Evolutionary conservation across 1,140 invertebrate species (phyloP), one percentile per base, ranked within the genome.

Genomic region (Zaprionus ornatus): DNA sequence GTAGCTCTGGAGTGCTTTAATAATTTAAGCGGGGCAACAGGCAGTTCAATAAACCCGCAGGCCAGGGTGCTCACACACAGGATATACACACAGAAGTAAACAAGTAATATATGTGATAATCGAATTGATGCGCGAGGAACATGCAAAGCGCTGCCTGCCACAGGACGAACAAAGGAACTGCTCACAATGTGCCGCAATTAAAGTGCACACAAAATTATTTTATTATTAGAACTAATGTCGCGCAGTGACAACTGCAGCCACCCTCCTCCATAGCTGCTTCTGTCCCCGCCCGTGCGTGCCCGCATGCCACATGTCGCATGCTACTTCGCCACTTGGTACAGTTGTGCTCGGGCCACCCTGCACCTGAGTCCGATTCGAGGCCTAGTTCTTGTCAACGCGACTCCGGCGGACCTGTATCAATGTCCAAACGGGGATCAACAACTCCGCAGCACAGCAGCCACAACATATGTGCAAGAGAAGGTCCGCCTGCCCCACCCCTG

Each of bases 161-260:
- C 40, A 29, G 23, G 29, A 25, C 29, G 25, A 57, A 65, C 57
- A 70, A 77, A 78, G 62, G 54, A 82, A 79, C 42, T 54, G 52
- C 59, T 12, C 21, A 68, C 65, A 68, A 62, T 73, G 55, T 67
- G 68, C 55, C 48, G 66, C 75, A 83, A 83, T 83, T 78, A 76
- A 82, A 86, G 70, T 71, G 69, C 79, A 86, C 69, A 68, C 40
- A 71, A 76, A 75, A 80, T 70, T 57, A 79, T 77, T 79, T 77
- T 87, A 78, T 84, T 83, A 88, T 87, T 83, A 87, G 84, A 80
- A 87, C 66, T 80, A 77, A 82, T 80, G 73, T 60, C 66, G 62
- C 71, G 72, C 60, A 71, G 64, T 17, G 83, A 87, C 79, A 82
- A 86, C 82, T 73, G 77, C 73, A 56, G 37, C 35, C 35, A 50